phyloP scores from a whole-genome alignment of 30 jellyfish, hydroid and myxozoan genomes.

The Hydra vulgaris region DNA sequence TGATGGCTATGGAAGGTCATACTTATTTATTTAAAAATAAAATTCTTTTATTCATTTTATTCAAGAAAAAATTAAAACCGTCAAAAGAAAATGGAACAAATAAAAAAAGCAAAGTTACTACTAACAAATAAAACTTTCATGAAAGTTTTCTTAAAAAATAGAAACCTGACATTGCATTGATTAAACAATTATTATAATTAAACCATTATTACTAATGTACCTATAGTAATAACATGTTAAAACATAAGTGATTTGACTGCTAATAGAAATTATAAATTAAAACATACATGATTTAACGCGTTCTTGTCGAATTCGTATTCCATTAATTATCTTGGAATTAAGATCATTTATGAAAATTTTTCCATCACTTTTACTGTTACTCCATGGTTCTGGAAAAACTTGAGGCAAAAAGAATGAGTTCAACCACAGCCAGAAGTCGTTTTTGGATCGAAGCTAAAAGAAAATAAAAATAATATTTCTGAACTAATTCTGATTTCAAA shows the following conservation, averaged over 20 bases:
- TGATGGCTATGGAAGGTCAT: too few species aligned
- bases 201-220: background rate
- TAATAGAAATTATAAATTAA: background rate
- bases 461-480: background rate
- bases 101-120: too few species aligned
- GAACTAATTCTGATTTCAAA: too few species aligned
- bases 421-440: constrained; percentile 85
- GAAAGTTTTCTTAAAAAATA: too few species aligned
- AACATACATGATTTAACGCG: constrained; percentile 66
- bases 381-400: constrained; percentile 78
- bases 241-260: background rate
- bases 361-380: constrained; percentile 32
- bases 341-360: constrained; percentile 57
- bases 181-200: too few species aligned
- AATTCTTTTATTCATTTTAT: too few species aligned
- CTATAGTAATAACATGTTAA: background rate
- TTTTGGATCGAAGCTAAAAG: constrained; percentile 53
- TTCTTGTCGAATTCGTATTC: constrained; percentile 81
- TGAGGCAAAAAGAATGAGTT: constrained; percentile 34
- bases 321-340: constrained; percentile 76
- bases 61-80: too few species aligned
- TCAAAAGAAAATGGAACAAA: too few species aligned
- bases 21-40: too few species aligned
- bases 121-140: too few species aligned
- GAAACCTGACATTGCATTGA: too few species aligned